Percentiles rank a stretch among this genome's conserved stretches.
Conservation (phyloP, 2,113 vertebrate species). For the Cheilinus undulatus region DNA sequence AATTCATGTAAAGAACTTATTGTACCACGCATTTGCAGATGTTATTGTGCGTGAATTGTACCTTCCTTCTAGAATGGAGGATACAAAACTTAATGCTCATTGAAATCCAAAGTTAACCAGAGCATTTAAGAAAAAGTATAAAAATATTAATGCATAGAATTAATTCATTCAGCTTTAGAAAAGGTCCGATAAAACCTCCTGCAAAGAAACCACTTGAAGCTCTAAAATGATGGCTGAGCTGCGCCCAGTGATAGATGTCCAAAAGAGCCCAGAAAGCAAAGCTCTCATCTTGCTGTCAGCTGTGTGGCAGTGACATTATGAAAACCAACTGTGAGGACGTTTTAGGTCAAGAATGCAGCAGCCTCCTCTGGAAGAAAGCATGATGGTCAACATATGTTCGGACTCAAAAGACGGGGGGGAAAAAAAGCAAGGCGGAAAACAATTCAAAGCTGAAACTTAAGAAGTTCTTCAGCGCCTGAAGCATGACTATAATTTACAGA, state of each 20-base stretch:
- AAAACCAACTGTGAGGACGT: slow-evolving; percentile 78
- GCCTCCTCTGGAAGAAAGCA: slow-evolving; percentile 62
- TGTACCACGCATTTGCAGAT: slow-evolving; percentile 21
- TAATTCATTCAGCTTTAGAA: background rate
- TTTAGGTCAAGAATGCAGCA: slow-evolving; percentile 78
- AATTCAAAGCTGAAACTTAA: slow-evolving; percentile 54
- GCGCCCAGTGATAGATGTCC: slow-evolving; percentile 32
- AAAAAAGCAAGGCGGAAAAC: slow-evolving; percentile 2
- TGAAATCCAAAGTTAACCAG: background rate
- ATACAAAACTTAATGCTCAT: background rate
- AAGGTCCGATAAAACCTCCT: background rate
- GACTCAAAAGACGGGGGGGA: slow-evolving; percentile 29
- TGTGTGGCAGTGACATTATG: slow-evolving; percentile 72
- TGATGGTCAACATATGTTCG: slow-evolving; percentile 78
- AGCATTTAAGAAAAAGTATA: background rate
- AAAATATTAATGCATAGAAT: background rate
- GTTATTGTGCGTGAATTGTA: slow-evolving; percentile 3
- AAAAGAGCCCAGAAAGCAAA: slow-evolving; percentile 29
- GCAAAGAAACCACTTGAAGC: slow-evolving; percentile 6
- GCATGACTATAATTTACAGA: slow-evolving; percentile 71
- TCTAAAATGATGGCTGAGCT: background rate
- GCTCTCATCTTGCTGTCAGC: slow-evolving; percentile 68
- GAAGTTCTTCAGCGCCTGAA: slow-evolving; percentile 52
- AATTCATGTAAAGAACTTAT: slow-evolving; percentile 20
- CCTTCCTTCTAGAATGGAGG: background rate